Percentiles rank a stretch among this genome's conserved stretches.
These are phyloP conservation scores for Erythrocebus patas DNA, from an alignment of 2,113 vertebrate species.

Conservation along the genomic window DNA sequence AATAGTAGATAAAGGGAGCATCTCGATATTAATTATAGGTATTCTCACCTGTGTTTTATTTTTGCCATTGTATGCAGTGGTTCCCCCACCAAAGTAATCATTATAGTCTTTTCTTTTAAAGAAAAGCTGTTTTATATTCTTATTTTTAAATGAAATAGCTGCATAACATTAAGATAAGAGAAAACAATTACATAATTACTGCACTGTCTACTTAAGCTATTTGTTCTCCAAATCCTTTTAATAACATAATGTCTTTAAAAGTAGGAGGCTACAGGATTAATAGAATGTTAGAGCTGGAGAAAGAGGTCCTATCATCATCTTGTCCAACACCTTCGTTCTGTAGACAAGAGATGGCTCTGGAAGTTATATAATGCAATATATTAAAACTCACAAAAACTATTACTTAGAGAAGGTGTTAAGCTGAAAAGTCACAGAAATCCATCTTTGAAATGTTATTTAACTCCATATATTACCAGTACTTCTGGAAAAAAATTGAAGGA, in stretches of 20 bases:
- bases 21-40: not conserved
- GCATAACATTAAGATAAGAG: slow-evolving; percentile 14
- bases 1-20: not conserved
- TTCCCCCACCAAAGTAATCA: not conserved
- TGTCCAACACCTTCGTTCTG: not conserved
- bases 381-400: slow-evolving; percentile 33
- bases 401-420: slow-evolving; percentile 53
- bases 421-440: slow-evolving; percentile 56
- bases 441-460: slow-evolving; percentile 55
- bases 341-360: not conserved
- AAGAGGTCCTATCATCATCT: not conserved
- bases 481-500: not conserved
- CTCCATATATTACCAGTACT: not conserved
- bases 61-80: not conserved
- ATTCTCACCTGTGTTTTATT: not conserved
- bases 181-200: slow-evolving; percentile 11
- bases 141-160: not conserved
- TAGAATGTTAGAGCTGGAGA: not conserved
- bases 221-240: not conserved
- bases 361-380: slow-evolving; percentile 22
- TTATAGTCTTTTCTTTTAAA: not conserved
- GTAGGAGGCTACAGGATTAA: not conserved
- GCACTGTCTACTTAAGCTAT: not conserved
- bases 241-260: slow-evolving; percentile 20
- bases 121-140: not conserved